Evolutionary conservation across 2,888 invertebrate genomes (phyloP), one percentile per base, ranked within the genome.

Genomic region (Cosmopolites sordidus): DNA sequence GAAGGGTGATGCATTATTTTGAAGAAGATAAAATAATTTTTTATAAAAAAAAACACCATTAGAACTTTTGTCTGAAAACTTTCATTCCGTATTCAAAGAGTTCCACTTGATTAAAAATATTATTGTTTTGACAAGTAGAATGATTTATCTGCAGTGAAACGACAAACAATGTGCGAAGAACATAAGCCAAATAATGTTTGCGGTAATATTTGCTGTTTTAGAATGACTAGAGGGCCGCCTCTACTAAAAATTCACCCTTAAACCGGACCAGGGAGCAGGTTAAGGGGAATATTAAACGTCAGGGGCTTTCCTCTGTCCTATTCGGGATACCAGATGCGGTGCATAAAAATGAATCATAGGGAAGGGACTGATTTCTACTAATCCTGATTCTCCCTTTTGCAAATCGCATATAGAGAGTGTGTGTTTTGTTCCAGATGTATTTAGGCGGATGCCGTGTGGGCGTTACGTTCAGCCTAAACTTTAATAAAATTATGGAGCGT

Each of bases 281-380:
- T 51, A 51, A 56, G 56, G 56, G 56, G 56, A 53, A 56, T 52
- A 53, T 56, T 56, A 56, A 56, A 53, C 44, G 47, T 52, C 45
- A 14, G 48, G 14, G 49, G 45, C 45, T 39, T 43, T 48, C 37
- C 45, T 45, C 45, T 49, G 49, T 49, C 42, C 45, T 51, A 43
- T 27, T 38, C 43, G 54, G 52, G 55, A 49, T 48, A 55, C 54
- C 58, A 58, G 58, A 58, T 58, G 58, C 51, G 52, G 49, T 55
- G 55, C 54, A 58, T 58, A 55, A 58, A 58, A 58, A 58, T 58
- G 58, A 58, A 55, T 58, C 58, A 58, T 58, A 48, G 51, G 43
- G 55, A 40, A 51, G 37, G 43, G 47, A 42, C 51, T 48, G 54
- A 51, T 54, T 58, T 51, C 41, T 27, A 49, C 54, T 58, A 58